Percentiles rank a stretch among this genome's conserved stretches.
phyloP scores from a whole-genome alignment of 2,888 invertebrate genomes.

The Polia nebulosa region DNA sequence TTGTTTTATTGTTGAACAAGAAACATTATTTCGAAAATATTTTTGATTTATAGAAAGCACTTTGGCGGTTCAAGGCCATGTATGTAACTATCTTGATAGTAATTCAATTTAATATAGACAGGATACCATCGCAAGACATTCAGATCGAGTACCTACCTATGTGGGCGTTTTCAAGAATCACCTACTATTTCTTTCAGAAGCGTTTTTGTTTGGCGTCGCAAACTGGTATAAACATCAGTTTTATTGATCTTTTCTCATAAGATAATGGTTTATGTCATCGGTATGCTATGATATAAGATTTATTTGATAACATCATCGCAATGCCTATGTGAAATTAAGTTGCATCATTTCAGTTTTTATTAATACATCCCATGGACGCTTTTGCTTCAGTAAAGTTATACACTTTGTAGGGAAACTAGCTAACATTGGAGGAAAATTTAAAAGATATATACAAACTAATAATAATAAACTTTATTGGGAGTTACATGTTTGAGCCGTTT shows the following conservation, averaged over 20 bases:
- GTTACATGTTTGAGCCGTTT: too few species aligned
- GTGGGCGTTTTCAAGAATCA: background rate
- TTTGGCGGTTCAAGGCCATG: slow-evolving; percentile 12
- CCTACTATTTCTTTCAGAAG: slow-evolving; percentile 11
- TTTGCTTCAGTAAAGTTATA: background rate
- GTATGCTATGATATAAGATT: slow-evolving; percentile 55
- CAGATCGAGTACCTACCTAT: background rate
- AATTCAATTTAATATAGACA: background rate
- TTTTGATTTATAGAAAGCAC: slow-evolving; percentile 11
- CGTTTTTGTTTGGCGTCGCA: background rate
- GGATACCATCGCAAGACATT: background rate
- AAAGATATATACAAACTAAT: too few species aligned
- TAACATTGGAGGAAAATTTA: background rate
- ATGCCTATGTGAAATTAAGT: slow-evolving; percentile 39
- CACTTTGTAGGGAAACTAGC: background rate
- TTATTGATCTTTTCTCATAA: slow-evolving; percentile 5
- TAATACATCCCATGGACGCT: slow-evolving; percentile 7
- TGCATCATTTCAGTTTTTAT: slow-evolving; percentile 43
- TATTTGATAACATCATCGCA: slow-evolving; percentile 27
- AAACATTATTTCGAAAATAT: background rate
- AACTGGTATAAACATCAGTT: slow-evolving; percentile 1
- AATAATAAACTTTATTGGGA: too few species aligned
- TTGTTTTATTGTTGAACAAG: slow-evolving; percentile 1
- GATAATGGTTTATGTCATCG: slow-evolving; percentile 49
- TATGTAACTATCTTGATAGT: background rate